Evolutionary conservation across 2,888 invertebrate species (phyloP), one percentile per base, ranked within the genome.

Genomic region (Myathropa florea): DNA sequence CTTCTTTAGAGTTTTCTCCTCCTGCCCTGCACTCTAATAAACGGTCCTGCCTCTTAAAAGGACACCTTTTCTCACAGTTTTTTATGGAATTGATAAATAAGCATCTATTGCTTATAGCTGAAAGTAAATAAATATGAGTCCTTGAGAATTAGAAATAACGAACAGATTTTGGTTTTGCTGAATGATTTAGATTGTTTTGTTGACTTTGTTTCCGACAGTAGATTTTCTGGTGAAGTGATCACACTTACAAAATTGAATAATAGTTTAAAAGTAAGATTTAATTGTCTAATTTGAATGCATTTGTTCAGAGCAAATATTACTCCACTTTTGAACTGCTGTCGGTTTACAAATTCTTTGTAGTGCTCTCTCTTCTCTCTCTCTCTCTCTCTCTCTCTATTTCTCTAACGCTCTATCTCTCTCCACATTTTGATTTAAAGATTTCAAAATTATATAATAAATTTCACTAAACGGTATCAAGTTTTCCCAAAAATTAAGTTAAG

Each of bases 401-500:
- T 46, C n/a, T n/a, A 46, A 46, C 4, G 46, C 46, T 46, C 46
- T 46, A 46, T 46, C n/a, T 46, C n/a, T 46, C 18, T 46, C 46
- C 46, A 81, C 65, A 76, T 70, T 64, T 61, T 72, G 12, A 75
- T 64, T 72, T 75, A 39, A 65, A 81, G 55, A n/a, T 65, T 80
- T 64, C 18, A 76, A 83, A 72, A 64, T 84, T 85, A 76, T 46
- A 46, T 46, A 90, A 73, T 73, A 89, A 89, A 68, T 75, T 76
- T 26, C 67, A 55, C 28, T 84, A 57, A 72, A 91, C 90, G 91
- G 91, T 92, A 92, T 92, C 92, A 92, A 92, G 92, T 92, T 92
- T 92, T 92, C 92, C 92, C 91, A 91, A 92, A 88, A 90, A 91
- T 92, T 92, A 91, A 90, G 91, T 91, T 91, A 90, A 92, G 92